These are phyloP conservation scores for Atherix ibis DNA, from an alignment of 2,888 invertebrate genomes.

Conservation along the genomic window DNA sequence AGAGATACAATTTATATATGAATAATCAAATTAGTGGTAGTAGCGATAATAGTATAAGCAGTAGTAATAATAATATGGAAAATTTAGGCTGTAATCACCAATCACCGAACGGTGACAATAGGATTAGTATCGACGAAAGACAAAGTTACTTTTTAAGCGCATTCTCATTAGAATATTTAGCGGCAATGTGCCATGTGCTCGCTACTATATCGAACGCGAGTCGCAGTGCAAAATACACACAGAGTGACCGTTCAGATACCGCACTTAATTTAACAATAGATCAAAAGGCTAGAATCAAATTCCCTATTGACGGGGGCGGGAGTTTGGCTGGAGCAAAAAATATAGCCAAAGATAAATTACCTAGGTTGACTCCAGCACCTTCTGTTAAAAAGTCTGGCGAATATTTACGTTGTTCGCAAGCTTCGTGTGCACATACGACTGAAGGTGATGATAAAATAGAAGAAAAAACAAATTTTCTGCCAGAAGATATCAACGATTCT, in stretches of 20 bases:
- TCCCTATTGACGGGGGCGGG: conserved; percentile 1
- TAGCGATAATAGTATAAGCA: no score
- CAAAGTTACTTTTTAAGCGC: conserved; percentile 43
- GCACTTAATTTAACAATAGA: conserved; percentile 20
- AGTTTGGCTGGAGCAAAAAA: neutral
- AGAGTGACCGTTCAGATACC: conserved; percentile 12
- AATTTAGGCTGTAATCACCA: conserved; percentile 18
- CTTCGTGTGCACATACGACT: neutral
- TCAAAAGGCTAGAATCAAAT: conserved; percentile 4
- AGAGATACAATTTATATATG: conserved; percentile 39
- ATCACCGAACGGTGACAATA: neutral
- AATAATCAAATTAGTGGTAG: no score
- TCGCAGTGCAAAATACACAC: conserved; percentile 3
- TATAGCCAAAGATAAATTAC: conserved; percentile 4
- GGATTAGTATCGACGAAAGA: conserved; percentile 10
- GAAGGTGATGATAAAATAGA: neutral
- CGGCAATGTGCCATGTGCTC: conserved; percentile 62
- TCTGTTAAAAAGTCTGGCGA: neutral
- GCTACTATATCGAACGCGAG: conserved; percentile 28
- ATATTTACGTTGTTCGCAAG: neutral
- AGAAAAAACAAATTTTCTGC: neutral
- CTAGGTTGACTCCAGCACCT: conserved; percentile 1
- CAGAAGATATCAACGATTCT: neutral
- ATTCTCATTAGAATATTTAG: conserved; percentile 50
- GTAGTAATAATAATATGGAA: conserved; percentile 33